Evolutionary conservation across 2,797 vertebrate genomes (phyloP).

Genomic region (Lagodon rhomboides): DNA sequence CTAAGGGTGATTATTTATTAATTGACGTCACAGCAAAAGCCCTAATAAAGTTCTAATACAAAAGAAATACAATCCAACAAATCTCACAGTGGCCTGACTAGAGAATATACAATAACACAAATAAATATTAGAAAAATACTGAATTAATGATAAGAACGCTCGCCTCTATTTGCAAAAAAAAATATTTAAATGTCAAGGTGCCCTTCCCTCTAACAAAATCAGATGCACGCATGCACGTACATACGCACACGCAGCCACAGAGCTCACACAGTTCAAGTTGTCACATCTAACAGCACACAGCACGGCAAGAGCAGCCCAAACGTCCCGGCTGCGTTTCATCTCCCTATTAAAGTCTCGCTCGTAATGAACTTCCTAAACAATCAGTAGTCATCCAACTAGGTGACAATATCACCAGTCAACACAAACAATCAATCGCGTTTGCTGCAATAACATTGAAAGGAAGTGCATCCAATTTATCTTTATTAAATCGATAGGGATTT

Average conservation of each 20-base stretch:
- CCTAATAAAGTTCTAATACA: not conserved
- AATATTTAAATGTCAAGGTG: slow-evolving; percentile 81
- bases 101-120: slow-evolving; percentile 82
- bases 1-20: not conserved
- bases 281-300: slow-evolving; percentile 26
- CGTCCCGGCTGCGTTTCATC: slow-evolving; percentile 22
- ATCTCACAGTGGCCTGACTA: slow-evolving; percentile 62
- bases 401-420: slow-evolving; percentile 64
- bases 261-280: slow-evolving; percentile 6
- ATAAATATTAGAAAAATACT: slow-evolving; percentile 73
- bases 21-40: not conserved
- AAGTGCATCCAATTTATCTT: slow-evolving; percentile 78
- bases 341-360: slow-evolving; percentile 36
- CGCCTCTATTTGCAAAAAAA: slow-evolving; percentile 65
- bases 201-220: slow-evolving; percentile 34
- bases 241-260: slow-evolving; percentile 2
- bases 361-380: slow-evolving; percentile 65
- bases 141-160: not conserved
- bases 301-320: slow-evolving; percentile 12
- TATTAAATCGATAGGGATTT: slow-evolving; percentile 80
- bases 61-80: slow-evolving; percentile 63
- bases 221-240: not conserved
- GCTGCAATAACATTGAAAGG: slow-evolving; percentile 72
- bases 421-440: slow-evolving; percentile 72
- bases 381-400: slow-evolving; percentile 41